Conservation (phyloP, 1,140 invertebrate genomes). For the Mizuhopecten yessoensis region DNA sequence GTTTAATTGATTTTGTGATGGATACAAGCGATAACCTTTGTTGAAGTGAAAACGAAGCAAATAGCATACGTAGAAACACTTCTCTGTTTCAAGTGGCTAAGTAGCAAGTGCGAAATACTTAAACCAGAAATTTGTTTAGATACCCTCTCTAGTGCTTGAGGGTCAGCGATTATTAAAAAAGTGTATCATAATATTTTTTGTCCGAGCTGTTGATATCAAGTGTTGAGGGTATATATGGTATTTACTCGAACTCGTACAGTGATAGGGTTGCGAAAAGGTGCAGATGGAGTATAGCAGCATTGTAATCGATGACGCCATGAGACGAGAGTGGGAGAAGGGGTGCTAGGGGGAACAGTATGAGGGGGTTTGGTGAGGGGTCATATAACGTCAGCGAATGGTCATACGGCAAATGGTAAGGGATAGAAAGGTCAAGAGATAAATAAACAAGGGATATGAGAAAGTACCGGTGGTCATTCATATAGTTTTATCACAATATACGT, state of each 20-base stretch:
- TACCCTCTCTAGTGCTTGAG: background rate
- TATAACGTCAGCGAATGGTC: background rate
- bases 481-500: too few species aligned
- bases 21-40: constrained; percentile 38
- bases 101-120: constrained; percentile 38
- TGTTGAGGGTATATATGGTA: background rate
- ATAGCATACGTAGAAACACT: constrained; percentile 31
- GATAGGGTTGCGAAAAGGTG: constrained; percentile 30
- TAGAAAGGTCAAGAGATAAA: too few species aligned
- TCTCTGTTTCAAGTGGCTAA: constrained; percentile 27
- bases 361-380: background rate
- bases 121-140: constrained; percentile 27
- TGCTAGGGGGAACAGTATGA: background rate
- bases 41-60: constrained; percentile 28
- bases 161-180: constrained; percentile 37
- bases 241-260: background rate
- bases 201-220: background rate
- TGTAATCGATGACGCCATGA: constrained; percentile 18
- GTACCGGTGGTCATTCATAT: too few species aligned
- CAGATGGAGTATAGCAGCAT: background rate
- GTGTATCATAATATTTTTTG: constrained; percentile 35
- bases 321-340: background rate
- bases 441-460: too few species aligned
- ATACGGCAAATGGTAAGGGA: too few species aligned
- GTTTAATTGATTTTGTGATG: constrained; percentile 39